Base-by-base conservation (phyloP, 2,113 vertebrate species). In the Azemiops feae region DNA sequence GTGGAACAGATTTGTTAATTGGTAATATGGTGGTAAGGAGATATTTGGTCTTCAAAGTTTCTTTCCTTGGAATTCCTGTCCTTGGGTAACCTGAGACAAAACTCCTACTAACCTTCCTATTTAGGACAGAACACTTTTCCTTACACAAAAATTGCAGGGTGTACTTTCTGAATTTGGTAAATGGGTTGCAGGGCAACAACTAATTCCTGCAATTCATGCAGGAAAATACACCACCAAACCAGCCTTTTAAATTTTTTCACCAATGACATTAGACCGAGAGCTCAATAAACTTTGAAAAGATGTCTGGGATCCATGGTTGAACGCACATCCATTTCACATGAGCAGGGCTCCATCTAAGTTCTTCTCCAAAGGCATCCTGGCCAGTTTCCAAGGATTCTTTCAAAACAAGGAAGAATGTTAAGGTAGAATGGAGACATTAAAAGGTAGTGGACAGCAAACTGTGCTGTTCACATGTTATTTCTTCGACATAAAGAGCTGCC, bases 1-100 rank as follows among this genome's bases (percentile, higher is more conserved):
- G 96, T 97, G 93, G 95, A 98, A 95, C 96, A 97, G 95, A 96
- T 96, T 97, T 97, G 95, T 92, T 64, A 69, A 89, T 94, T 96
- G 95, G 94, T 95, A 95, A 43, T 91, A 60, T 34, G 94, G 92
- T 89, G 92, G 47, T 55, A 54, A 16, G 60, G 94, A 95, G 58
- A 43, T 47, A 4, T 22, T 39, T 58, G 96, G 94, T 93, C 85
- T 85, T 89, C 91, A 95, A 55, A 64, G 60, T n/a, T 64, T 30
- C 27, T 64, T 64, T 64, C 60, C 4, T n/a, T 64, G 60, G 27
- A 64, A 64, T 64, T n/a, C 60, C 91, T 3, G 91, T 91, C 95
- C 92, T 92, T 93, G 95, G 88, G 81, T 95, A 94, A 87, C 27
- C 57, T 97, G 3, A 54, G 96, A 95, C 6, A 39, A 1, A 25